Percentiles rank a stretch among this genome's conserved stretches.
Conservation (phyloP, 1,140 invertebrate genomes). For the Heterodera carotae region DNA sequence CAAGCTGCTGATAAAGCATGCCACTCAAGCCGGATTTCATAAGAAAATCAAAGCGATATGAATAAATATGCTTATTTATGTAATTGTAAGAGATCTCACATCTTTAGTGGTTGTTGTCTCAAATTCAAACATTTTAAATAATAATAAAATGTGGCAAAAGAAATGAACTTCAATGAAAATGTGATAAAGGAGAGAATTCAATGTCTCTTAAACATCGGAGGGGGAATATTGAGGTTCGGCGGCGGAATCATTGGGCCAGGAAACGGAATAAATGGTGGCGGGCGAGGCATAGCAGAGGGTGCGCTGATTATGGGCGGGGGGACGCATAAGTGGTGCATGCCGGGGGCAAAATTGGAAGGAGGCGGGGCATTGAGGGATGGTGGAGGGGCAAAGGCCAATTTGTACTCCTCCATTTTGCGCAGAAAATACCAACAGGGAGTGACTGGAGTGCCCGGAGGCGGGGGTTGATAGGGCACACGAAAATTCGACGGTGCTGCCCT, state of each 20-base stretch:
- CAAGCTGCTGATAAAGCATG: neutral
- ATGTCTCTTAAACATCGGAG: conserved; percentile 27
- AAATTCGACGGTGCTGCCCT: conserved; percentile 42
- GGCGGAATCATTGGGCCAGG: conserved; percentile 26
- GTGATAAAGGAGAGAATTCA: neutral
- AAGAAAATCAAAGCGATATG: neutral
- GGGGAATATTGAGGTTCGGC: conserved; percentile 35
- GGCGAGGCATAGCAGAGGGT: neutral
- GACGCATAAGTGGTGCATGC: conserved; percentile 16
- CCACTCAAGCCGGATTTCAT: no score
- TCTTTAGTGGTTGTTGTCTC: neutral
- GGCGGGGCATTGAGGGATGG: conserved; percentile 23
- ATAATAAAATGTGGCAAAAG: conserved; percentile 7
- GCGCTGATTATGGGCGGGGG: conserved; percentile 20
- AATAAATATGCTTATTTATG: neutral
- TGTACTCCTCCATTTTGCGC: conserved; percentile 35
- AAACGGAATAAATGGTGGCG: conserved; percentile 18
- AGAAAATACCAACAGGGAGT: conserved; percentile 34
- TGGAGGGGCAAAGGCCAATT: conserved; percentile 32
- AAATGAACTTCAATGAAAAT: neutral
- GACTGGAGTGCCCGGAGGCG: conserved; percentile 24
- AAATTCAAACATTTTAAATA: neutral
- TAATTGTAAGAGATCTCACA: neutral
- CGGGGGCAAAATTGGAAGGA: conserved; percentile 6
- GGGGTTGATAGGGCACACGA: conserved; percentile 38